phyloP scores from a whole-genome alignment of 1,140 invertebrate species.

The Pogonognathellus flavescens region DNA sequence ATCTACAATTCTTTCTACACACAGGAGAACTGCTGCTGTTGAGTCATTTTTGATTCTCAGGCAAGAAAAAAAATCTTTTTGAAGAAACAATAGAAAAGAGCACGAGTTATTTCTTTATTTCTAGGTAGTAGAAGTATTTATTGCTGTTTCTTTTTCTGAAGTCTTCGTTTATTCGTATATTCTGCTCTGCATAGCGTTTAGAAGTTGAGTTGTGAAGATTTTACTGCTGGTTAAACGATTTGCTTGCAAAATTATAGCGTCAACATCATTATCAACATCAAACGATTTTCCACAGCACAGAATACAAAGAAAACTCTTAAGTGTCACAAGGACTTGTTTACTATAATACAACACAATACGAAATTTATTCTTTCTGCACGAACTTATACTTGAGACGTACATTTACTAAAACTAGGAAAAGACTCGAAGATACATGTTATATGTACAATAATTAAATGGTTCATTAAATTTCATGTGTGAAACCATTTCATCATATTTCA shows the following conservation, averaged over 20 bases:
- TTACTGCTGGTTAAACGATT: neutral
- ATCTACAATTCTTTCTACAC: neutral
- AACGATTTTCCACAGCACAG: neutral
- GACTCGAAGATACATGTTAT: too few relatives aligned
- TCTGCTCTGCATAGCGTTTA: neutral
- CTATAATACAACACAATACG: neutral
- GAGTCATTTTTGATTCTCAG: constrained; percentile 19
- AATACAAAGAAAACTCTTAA: constrained; percentile 17
- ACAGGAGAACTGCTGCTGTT: neutral
- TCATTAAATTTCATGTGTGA: too few relatives aligned
- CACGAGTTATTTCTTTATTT: neutral
- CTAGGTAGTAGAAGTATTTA: neutral
- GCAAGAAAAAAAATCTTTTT: neutral
- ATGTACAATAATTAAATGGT: too few relatives aligned
- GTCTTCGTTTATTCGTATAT: neutral
- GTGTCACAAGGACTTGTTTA: constrained; percentile 46
- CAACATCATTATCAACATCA: neutral
- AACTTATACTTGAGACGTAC: neutral
- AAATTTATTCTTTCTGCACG: neutral
- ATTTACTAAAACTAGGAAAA: neutral
- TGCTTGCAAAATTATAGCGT: neutral
- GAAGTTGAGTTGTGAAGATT: neutral
- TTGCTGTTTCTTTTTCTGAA: neutral
- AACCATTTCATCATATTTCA: too few relatives aligned
- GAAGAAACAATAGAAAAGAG: neutral